Conservation (phyloP, 2,797 vertebrate genomes). For the Prionace glauca region DNA sequence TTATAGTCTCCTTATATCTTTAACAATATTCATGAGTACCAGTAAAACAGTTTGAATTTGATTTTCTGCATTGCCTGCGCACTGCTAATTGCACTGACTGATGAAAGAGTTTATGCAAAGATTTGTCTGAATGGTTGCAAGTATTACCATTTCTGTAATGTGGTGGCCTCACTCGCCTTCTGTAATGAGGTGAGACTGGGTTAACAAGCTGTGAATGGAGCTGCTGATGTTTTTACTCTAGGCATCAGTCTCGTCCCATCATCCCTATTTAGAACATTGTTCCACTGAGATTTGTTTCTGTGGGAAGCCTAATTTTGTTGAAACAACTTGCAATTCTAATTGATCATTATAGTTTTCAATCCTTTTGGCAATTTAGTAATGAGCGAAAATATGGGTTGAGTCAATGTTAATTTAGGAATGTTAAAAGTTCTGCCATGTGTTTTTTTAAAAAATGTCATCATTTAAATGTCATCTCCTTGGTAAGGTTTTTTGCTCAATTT, state of each 20-base stretch:
- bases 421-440: background rate
- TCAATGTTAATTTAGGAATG: background rate
- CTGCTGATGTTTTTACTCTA: background rate
- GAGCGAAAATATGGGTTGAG: background rate
- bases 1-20: background rate
- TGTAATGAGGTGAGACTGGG: background rate
- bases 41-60: background rate
- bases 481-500: background rate
- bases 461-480: background rate
- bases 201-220: background rate
- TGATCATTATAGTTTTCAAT: constrained; percentile 2
- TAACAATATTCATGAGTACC: background rate
- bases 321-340: constrained; percentile 6
- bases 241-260: background rate
- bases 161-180: background rate
- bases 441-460: background rate
- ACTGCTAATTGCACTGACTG: background rate
- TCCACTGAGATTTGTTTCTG: constrained; percentile 14
- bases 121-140: background rate
- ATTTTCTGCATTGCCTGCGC: background rate
- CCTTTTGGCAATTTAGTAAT: background rate
- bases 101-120: background rate
- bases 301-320: constrained; percentile 12
- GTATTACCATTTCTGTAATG: background rate
- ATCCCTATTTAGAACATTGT: background rate